These are phyloP conservation scores for Ichneumon xanthorius DNA, from an alignment of 2,888 invertebrate species.

Conservation along the genomic window DNA sequence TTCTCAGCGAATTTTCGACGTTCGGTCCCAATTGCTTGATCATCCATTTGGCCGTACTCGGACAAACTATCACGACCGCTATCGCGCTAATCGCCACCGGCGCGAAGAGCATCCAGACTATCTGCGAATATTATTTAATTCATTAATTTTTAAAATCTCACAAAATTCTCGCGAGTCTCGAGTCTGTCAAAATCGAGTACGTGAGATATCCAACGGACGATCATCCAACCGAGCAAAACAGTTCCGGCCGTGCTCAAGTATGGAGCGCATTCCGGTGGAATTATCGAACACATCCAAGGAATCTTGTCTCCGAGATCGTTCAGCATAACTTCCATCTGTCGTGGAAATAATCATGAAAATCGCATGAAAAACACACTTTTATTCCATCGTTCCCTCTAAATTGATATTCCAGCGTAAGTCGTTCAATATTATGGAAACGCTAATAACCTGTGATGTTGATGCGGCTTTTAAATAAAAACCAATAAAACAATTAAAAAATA, in stretches of 20 bases:
- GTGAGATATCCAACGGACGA: conserved; percentile 79
- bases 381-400: background rate
- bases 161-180: background rate
- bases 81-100: conserved; percentile 74
- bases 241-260: conserved; percentile 79
- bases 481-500: background rate
- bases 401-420: background rate
- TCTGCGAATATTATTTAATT: conserved; percentile 58
- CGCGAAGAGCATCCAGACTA: conserved; percentile 74
- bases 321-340: conserved; percentile 71
- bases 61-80: conserved; percentile 77
- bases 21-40: conserved; percentile 71
- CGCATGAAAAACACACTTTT: conserved; percentile 32
- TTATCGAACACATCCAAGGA: conserved; percentile 72
- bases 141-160: background rate
- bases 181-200: conserved; percentile 67
- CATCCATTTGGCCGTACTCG: conserved; percentile 77
- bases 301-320: conserved; percentile 74
- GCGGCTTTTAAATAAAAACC: no score
- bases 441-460: no score
- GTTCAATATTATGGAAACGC: background rate
- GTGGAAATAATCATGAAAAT: conserved; percentile 9
- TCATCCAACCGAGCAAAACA: conserved; percentile 79
- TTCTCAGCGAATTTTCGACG: conserved; percentile 63
- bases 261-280: conserved; percentile 75